Evolutionary conservation across 2,888 invertebrate species (phyloP).

Genomic region (Drosophila rubida): DNA sequence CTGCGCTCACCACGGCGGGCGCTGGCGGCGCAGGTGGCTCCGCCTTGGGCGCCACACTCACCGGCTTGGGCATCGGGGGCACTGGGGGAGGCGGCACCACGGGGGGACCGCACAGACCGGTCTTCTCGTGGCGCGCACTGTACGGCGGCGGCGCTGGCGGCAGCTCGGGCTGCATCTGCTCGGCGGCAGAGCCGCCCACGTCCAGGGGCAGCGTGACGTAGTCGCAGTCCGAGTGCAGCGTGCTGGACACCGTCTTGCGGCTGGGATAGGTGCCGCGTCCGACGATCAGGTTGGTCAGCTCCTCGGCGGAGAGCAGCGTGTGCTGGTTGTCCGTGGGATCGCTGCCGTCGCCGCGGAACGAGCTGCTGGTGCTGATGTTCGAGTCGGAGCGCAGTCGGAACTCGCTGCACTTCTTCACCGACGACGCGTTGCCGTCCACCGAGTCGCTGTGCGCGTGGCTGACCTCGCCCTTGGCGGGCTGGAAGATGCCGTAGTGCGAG

Average conservation of each 20-base stretch:
- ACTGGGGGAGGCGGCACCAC: slow-evolving; percentile 42
- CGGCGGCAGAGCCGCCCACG: slow-evolving; percentile 85
- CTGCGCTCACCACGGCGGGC: slow-evolving; percentile 7
- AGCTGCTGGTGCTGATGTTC: slow-evolving; percentile 91
- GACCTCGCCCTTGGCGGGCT: slow-evolving; percentile 84
- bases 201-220: slow-evolving; percentile 90
- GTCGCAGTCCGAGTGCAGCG: slow-evolving; percentile 95
- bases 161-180: slow-evolving; percentile 87
- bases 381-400: slow-evolving; percentile 91
- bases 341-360: slow-evolving; percentile 95
- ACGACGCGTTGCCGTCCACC: slow-evolving; percentile 85
- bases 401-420: slow-evolving; percentile 76
- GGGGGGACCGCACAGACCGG: slow-evolving; percentile 84
- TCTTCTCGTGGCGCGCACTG: slow-evolving; percentile 88
- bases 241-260: slow-evolving; percentile 92
- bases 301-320: slow-evolving; percentile 92
- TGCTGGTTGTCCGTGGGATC: slow-evolving; percentile 93
- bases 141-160: slow-evolving; percentile 91
- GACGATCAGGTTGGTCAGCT: slow-evolving; percentile 93
- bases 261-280: slow-evolving; percentile 91
- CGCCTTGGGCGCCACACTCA: slow-evolving; percentile 33
- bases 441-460: slow-evolving; percentile 82
- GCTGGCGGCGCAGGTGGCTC: slow-evolving; percentile 29
- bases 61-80: slow-evolving; percentile 52
- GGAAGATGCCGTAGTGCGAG: slow-evolving; percentile 87